These are phyloP conservation scores for Macrocentrus cingulum DNA, from an alignment of 1,140 invertebrate genomes.

Conservation along the genomic window DNA sequence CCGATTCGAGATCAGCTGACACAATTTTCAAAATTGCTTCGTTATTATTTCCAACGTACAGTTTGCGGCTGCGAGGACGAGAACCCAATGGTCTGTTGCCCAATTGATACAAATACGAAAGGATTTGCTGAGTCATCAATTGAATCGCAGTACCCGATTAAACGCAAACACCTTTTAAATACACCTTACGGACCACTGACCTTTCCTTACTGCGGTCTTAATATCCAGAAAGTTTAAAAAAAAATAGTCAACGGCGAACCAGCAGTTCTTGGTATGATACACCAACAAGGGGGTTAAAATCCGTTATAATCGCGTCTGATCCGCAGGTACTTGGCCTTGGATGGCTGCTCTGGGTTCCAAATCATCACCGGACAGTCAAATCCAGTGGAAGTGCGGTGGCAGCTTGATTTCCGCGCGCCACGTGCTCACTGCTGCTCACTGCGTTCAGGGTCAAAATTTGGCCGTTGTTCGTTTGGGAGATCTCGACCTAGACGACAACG, in stretches of 20 bases:
- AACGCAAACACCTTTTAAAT: too few relatives aligned
- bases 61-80: slow-evolving; percentile 60
- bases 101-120: slow-evolving; percentile 13
- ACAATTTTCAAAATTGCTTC: slow-evolving; percentile 32
- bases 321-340: slow-evolving; percentile 72
- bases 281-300: too few relatives aligned
- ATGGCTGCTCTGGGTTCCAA: slow-evolving; percentile 69
- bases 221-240: slow-evolving; percentile 29
- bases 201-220: slow-evolving; percentile 42
- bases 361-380: slow-evolving; percentile 47
- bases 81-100: slow-evolving; percentile 62
- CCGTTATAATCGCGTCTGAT: slow-evolving; percentile 9
- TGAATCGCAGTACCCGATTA: too few relatives aligned
- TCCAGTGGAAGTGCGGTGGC: slow-evolving; percentile 77
- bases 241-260: slow-evolving; percentile 41
- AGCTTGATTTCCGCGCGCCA: slow-evolving; percentile 72
- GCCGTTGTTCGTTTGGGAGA: slow-evolving; percentile 72
- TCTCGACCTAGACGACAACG: slow-evolving; percentile 63
- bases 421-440: slow-evolving; percentile 83
- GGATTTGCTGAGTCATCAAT: neutral
- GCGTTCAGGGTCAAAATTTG: slow-evolving; percentile 66
- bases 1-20: slow-evolving; percentile 50
- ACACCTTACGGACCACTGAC: slow-evolving; percentile 27
- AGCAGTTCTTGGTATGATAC: slow-evolving; percentile 37
- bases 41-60: slow-evolving; percentile 55